Percentiles rank a stretch among this genome's conserved stretches.
Evolutionary conservation across 2,113 vertebrate species (phyloP).

Genomic region (Poeciliopsis occidentalis): DNA sequence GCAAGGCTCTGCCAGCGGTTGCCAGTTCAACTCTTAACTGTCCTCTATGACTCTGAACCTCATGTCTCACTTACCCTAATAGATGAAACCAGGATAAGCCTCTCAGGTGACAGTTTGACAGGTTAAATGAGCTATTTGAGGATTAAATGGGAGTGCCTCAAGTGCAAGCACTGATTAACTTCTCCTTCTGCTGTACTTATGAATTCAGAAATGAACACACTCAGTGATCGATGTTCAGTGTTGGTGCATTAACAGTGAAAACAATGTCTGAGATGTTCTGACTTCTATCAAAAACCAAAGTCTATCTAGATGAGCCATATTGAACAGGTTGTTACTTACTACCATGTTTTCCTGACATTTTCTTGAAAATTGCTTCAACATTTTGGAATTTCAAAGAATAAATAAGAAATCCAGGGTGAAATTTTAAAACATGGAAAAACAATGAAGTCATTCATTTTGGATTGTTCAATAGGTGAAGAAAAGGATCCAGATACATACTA

Average conservation of each 20-base stretch:
- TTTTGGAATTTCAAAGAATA: too few species aligned
- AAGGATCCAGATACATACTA: too few species aligned
- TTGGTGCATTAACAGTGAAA: not conserved
- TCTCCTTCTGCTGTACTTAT: too few species aligned
- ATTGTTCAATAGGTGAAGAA: too few species aligned
- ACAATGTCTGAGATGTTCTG: not conserved
- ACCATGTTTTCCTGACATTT: too few species aligned
- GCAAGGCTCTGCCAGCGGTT: not conserved
- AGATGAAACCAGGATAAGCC: slow-evolving; percentile 14
- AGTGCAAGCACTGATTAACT: not conserved
- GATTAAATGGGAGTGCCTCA: not conserved
- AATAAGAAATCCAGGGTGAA: too few species aligned
- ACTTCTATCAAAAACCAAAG: not conserved
- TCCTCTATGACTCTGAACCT: not conserved
- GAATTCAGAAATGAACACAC: not conserved
- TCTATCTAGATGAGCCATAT: not conserved
- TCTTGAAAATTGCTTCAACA: too few species aligned
- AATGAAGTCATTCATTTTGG: too few species aligned
- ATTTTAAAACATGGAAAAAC: too few species aligned
- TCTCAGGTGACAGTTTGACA: not conserved
- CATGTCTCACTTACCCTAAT: slow-evolving; percentile 19
- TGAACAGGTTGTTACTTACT: not conserved
- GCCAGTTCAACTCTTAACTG: slow-evolving; percentile 17
- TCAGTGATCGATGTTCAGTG: not conserved
- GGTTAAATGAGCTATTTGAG: not conserved